Conservation (phyloP, 2,797 vertebrate species). For the Gobio occitaniae region DNA sequence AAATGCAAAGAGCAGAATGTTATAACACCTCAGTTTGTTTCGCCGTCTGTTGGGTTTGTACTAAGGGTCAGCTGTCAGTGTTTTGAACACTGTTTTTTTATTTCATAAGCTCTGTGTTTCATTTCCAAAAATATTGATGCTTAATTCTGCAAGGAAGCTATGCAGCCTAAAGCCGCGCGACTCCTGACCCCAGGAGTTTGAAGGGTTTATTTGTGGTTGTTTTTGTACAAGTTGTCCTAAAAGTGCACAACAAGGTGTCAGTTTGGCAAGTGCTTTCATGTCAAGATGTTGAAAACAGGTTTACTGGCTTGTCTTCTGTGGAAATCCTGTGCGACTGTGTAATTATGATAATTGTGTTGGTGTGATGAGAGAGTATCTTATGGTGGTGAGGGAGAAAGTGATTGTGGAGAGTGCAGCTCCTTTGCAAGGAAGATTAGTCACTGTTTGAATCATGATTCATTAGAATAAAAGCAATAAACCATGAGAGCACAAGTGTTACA, state of each 20-base stretch:
- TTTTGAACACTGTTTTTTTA: neutral
- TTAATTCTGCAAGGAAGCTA: neutral
- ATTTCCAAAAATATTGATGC: constrained; percentile 20
- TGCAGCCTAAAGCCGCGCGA: neutral
- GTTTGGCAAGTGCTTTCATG: constrained; percentile 48
- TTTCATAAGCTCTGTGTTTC: neutral
- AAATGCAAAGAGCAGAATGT: neutral
- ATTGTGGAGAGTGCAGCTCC: neutral
- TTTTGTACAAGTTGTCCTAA: constrained; percentile 35
- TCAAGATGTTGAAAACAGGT: constrained; percentile 41
- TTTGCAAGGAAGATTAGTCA: constrained; percentile 1
- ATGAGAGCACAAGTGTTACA: neutral
- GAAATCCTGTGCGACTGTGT: constrained; percentile 31
- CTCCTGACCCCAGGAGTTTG: neutral
- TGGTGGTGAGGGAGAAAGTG: neutral
- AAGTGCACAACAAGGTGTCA: constrained; percentile 17
- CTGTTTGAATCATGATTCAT: neutral
- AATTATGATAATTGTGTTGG: constrained; percentile 54
- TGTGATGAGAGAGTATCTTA: neutral
- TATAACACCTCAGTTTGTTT: neutral
- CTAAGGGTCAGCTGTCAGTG: neutral
- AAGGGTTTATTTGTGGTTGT: constrained; percentile 28
- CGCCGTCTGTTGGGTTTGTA: neutral
- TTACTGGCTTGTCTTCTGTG: constrained; percentile 37
- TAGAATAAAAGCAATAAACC: neutral